A percentile compares a stretch with the other conserved stretches of the same genome.
Evolutionary conservation across 2,113 vertebrate genomes (phyloP).

Genomic region (Corydoras sp.): DNA sequence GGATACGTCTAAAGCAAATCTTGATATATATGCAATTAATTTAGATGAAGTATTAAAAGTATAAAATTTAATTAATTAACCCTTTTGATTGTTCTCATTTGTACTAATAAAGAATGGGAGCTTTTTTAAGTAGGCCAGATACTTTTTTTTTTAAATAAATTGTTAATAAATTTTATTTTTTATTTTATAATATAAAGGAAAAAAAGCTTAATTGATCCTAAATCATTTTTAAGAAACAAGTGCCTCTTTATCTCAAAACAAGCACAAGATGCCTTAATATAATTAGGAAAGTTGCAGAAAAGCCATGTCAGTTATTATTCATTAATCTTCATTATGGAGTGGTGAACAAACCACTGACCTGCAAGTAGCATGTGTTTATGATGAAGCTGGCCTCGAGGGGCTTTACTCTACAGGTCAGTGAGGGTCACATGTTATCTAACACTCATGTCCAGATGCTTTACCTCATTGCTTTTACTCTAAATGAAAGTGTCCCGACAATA

Average conservation of each 20-base stretch:
- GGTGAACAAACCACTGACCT: constrained; percentile 30
- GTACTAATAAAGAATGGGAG: too few species aligned
- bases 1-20: too few species aligned
- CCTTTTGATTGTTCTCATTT: too few species aligned
- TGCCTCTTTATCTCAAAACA: constrained; percentile 22
- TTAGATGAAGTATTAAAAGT: too few species aligned
- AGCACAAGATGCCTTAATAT: constrained; percentile 32
- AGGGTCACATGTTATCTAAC: constrained; percentile 29
- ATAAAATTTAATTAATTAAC: too few species aligned
- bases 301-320: constrained; percentile 44
- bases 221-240: too few species aligned
- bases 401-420: constrained; percentile 18
- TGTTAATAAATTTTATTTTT: too few species aligned
- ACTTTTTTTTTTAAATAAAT: too few species aligned
- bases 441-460: constrained; percentile 39
- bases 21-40: too few species aligned
- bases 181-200: too few species aligned
- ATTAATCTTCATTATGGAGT: constrained; percentile 43
- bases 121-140: too few species aligned
- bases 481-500: constrained; percentile 21
- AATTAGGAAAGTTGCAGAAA: constrained; percentile 30
- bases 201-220: too few species aligned
- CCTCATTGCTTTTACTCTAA: constrained; percentile 11
- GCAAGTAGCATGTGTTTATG: constrained; percentile 47
- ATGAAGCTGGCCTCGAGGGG: constrained; percentile 32